A percentile compares a stretch with the other conserved stretches of the same genome.
Evolutionary conservation across 2,113 vertebrate genomes (phyloP).

Genomic region (Mungos mungo): DNA sequence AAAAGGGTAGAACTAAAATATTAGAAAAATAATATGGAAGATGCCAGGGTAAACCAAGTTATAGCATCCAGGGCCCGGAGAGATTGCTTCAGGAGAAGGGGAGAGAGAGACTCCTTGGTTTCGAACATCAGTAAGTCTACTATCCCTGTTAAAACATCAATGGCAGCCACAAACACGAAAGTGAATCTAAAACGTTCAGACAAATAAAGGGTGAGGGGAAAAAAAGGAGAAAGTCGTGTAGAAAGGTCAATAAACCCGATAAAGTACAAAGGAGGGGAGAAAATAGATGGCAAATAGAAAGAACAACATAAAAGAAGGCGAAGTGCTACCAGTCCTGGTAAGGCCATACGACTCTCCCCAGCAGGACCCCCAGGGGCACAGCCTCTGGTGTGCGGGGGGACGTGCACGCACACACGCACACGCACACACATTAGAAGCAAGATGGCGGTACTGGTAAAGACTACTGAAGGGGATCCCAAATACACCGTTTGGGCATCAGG

Average conservation of each 20-base stretch:
- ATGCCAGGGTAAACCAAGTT: background rate
- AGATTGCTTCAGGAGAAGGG: background rate
- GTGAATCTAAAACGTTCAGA: background rate
- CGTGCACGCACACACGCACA: background rate
- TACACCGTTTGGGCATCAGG: background rate
- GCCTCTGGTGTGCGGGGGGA: background rate
- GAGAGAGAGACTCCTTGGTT: background rate
- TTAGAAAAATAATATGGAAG: background rate
- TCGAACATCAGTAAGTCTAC: background rate
- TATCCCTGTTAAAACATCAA: background rate
- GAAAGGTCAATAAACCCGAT: background rate
- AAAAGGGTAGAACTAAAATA: background rate
- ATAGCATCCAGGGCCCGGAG: background rate
- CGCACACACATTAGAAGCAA: background rate
- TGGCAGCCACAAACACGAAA: background rate
- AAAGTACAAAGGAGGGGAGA: background rate
- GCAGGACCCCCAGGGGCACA: background rate
- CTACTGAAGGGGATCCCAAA: background rate
- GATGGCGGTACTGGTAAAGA: too few relatives aligned
- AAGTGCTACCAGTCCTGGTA: too few relatives aligned
- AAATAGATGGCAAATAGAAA: background rate
- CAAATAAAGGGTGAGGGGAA: background rate
- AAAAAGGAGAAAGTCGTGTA: background rate
- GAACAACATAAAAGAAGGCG: background rate
- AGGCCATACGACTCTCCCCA: background rate